Base-by-base conservation (phyloP, 2,113 vertebrate species). In the Canis aureus region DNA sequence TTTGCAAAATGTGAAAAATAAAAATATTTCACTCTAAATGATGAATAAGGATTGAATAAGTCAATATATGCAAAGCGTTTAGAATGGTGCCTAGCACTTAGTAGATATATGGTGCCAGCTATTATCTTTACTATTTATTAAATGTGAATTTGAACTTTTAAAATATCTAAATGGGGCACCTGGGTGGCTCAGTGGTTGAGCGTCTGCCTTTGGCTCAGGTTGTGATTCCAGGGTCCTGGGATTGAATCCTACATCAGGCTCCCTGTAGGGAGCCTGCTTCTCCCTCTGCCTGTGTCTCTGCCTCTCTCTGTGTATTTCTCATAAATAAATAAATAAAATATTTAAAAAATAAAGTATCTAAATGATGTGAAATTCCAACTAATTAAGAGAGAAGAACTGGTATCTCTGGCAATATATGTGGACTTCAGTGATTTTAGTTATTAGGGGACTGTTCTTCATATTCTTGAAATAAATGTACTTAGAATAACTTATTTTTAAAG, bases 71-170 rank as follows among this genome's bases (percentile, higher is more conserved):
- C 62, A 66, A 81, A 62, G 38, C 57, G 5, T 27, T 93, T 83
- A 69, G 22, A 57, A 69, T 59, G 29, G 6, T 69, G 32, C 0
- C 17, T 91, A 35, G 49, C 27, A 86, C 62, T 69, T 51, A n/a
- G 78, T 57, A 66, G 64, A 69, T 38, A 81, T 35, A 19, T 27
- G 43, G 67, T 81, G 32, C 22, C n/a, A 25, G 8, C 5, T 35
- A 62, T 62, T 96, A 17, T 76, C 51, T 78, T 51, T 95, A 49
- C 80, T 82, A 38, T 64, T 59, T 57, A 59, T 83, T 78, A 69
- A 93, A 93, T 59, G 20, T 87, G 71, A 92, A 51, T 38, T 93
- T 76, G 35, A 74, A 67, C 8, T 95, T 96, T 89, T 64, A 71
- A 92, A 85, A 25, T 32, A 51, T 82, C 43, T 93, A 66, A 74